phyloP scores from a whole-genome alignment of 1,140 invertebrate species.

The Drosophila tani region DNA sequence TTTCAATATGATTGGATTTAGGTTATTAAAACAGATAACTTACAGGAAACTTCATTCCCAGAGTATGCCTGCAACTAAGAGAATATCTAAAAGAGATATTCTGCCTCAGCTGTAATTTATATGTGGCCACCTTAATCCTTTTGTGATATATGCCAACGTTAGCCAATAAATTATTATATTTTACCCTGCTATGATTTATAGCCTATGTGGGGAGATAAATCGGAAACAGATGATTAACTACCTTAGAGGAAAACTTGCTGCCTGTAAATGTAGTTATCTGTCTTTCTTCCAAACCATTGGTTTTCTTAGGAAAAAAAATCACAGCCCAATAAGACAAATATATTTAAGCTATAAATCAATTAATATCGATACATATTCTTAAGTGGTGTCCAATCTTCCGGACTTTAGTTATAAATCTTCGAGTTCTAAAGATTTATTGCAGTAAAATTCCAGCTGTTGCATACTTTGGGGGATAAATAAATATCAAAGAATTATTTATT shows the following conservation, averaged over 20 bases:
- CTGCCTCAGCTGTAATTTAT: not conserved
- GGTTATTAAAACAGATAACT: not conserved
- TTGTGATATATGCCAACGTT: conserved; percentile 2
- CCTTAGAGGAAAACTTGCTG: not conserved
- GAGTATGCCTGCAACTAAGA: not conserved
- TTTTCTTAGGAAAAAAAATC: not conserved
- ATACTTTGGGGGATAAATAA: not conserved
- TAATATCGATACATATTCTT: not conserved
- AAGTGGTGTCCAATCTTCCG: not conserved
- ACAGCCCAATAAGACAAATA: not conserved
- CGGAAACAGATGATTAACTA: conserved; percentile 14
- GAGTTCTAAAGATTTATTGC: conserved; percentile 1
- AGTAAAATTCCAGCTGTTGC: conserved; percentile 5
- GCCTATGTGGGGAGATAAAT: not conserved
- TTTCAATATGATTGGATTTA: too few species aligned
- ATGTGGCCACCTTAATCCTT: not conserved
- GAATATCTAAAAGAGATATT: too few species aligned
- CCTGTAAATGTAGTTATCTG: not conserved
- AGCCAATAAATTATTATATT: not conserved
- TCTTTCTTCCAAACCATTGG: conserved; percentile 1
- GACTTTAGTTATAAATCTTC: not conserved
- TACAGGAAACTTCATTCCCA: too few species aligned
- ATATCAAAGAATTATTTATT: not conserved
- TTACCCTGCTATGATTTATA: conserved; percentile 3
- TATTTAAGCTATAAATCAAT: conserved; percentile 8